Conservation (phyloP, 2,797 vertebrate species). For the Malurus splendens region DNA sequence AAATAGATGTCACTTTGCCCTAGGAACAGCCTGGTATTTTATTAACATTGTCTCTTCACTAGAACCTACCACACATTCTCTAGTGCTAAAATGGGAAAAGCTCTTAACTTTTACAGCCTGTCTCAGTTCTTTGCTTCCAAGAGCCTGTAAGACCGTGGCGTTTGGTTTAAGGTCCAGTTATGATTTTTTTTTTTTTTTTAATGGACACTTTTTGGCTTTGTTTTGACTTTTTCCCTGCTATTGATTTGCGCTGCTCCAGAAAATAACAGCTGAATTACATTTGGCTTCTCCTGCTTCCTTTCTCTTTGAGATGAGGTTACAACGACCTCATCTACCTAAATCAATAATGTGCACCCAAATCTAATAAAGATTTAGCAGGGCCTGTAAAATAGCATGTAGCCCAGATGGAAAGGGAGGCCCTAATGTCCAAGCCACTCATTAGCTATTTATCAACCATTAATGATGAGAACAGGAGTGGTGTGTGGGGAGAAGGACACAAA, state of each 20-base stretch:
- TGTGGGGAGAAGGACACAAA: not conserved
- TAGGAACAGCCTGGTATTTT: not conserved
- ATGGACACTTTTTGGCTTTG: not conserved
- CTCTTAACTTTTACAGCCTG: not conserved
- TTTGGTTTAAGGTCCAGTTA: not conserved
- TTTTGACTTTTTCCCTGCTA: not conserved
- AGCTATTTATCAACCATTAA: slow-evolving; percentile 51
- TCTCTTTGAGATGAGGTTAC: slow-evolving; percentile 51
- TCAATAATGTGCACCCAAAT: slow-evolving; percentile 60
- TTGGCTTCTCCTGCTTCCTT: slow-evolving; percentile 40
- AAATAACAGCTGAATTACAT: slow-evolving; percentile 41
- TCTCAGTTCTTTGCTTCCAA: not conserved
- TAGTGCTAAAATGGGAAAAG: not conserved
- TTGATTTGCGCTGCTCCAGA: not conserved
- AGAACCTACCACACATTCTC: not conserved
- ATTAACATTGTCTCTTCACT: not conserved
- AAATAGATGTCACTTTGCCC: slow-evolving; percentile 22
- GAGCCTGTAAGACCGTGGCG: not conserved
- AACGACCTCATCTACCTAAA: slow-evolving; percentile 51
- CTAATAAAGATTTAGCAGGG: slow-evolving; percentile 57
- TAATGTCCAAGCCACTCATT: slow-evolving; percentile 34
- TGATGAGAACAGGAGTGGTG: not conserved
- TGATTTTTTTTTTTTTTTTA: not conserved
- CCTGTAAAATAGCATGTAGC: slow-evolving; percentile 36
- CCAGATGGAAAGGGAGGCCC: slow-evolving; percentile 57